A percentile compares a stretch with the other conserved stretches of the same genome.
Conservation (phyloP, 2,113 vertebrate genomes). For the Cebidichthys violaceus region DNA sequence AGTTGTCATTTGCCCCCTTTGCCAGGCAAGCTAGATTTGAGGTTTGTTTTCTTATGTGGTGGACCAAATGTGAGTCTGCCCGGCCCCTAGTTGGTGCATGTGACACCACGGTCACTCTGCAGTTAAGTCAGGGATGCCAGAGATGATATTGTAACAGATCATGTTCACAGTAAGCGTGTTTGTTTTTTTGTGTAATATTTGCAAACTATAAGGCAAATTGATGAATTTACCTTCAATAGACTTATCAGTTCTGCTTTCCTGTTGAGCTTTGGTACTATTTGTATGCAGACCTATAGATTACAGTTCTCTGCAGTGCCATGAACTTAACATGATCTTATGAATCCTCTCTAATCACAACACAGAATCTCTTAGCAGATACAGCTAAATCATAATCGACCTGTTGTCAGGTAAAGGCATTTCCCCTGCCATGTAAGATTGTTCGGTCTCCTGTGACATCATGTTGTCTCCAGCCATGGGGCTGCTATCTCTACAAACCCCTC, state of each 20-base stretch:
- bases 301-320: not conserved
- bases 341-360: not conserved
- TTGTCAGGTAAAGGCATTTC: conserved; percentile 20
- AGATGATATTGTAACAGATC: not conserved
- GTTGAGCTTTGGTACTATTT: not conserved
- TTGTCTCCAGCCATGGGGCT: conserved; percentile 34
- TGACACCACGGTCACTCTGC: not conserved
- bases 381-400: not conserved
- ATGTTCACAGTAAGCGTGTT: not conserved
- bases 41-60: conserved; percentile 82
- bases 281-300: not conserved
- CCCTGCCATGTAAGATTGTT: conserved; percentile 11
- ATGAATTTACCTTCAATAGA: not conserved
- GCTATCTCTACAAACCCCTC: conserved; percentile 66
- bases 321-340: not conserved
- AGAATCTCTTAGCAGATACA: not conserved
- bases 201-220: not conserved
- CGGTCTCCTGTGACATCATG: conserved; percentile 23
- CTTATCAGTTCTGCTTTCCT: not conserved
- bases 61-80: conserved; percentile 79
- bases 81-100: conserved; percentile 25
- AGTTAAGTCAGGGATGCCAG: not conserved
- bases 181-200: not conserved
- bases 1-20: conserved; percentile 82
- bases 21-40: conserved; percentile 73